Percentiles rank a stretch among this genome's conserved stretches.
Conservation (phyloP, 2,888 invertebrate species). For the Dendrolimus houi region DNA sequence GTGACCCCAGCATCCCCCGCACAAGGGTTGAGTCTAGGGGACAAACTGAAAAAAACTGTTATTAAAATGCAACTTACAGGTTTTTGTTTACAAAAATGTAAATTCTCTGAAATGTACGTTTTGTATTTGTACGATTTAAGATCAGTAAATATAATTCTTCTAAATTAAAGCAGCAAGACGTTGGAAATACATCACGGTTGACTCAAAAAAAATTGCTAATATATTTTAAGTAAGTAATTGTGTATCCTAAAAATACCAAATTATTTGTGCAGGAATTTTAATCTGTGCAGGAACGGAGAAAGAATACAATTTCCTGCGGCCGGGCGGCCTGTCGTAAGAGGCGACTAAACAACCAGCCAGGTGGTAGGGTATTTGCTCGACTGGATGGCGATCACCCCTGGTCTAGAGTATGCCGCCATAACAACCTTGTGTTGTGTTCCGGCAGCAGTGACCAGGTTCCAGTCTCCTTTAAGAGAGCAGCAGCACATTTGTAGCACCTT, state of each 20-base stretch:
- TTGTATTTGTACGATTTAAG: not conserved
- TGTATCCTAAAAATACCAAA: not conserved
- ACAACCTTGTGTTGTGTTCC: too few species aligned
- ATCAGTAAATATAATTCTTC: not conserved
- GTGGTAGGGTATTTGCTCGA: too few species aligned
- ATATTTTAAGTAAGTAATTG: not conserved
- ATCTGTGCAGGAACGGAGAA: too few species aligned
- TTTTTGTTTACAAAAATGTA: conserved; percentile 38
- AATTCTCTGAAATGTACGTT: conserved; percentile 9
- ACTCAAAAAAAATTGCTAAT: not conserved
- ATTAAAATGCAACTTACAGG: conserved; percentile 62
- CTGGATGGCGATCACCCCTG: too few species aligned
- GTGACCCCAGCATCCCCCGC: conserved; percentile 21
- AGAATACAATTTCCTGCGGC: too few species aligned
- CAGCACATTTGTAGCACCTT: too few species aligned
- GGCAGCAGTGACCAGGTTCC: too few species aligned
- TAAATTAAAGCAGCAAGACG: not conserved
- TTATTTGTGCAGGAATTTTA: too few species aligned
- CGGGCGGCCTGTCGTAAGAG: too few species aligned
- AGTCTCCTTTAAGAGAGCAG: too few species aligned
- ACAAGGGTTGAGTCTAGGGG: conserved; percentile 43
- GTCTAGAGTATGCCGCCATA: too few species aligned
- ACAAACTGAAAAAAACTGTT: conserved; percentile 58
- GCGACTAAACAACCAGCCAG: too few species aligned
- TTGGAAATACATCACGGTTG: not conserved